Conservation (phyloP, 2,797 vertebrate genomes). For the Arrhamphus sclerolepis region DNA sequence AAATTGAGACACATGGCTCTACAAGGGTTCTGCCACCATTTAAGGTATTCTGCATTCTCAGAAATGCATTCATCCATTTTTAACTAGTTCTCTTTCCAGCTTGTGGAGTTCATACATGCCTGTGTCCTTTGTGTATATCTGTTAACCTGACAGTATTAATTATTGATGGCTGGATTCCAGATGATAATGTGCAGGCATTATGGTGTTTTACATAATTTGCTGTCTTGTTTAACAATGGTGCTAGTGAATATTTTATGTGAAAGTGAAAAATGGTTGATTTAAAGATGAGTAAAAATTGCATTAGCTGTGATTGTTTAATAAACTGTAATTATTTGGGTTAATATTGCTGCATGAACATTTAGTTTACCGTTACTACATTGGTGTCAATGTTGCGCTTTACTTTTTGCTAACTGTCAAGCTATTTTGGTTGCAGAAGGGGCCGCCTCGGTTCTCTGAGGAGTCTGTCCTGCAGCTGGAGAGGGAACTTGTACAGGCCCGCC, state of each 20-base stretch:
- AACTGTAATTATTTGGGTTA: neutral
- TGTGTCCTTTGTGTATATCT: slow-evolving; percentile 19
- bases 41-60: slow-evolving; percentile 27
- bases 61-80: slow-evolving; percentile 59
- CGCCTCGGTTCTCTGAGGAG: slow-evolving; percentile 91
- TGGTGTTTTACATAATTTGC: slow-evolving; percentile 71
- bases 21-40: slow-evolving; percentile 29
- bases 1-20: slow-evolving; percentile 50
- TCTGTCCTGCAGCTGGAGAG: slow-evolving; percentile 93
- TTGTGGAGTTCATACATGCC: slow-evolving; percentile 44
- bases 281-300: neutral
- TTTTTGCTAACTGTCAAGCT: neutral
- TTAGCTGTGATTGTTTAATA: neutral
- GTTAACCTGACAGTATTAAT: slow-evolving; percentile 47
- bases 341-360: neutral
- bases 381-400: neutral
- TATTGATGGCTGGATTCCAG: slow-evolving; percentile 68
- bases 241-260: slow-evolving; percentile 59
- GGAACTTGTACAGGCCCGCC: slow-evolving; percentile 93
- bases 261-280: slow-evolving; percentile 30
- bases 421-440: slow-evolving; percentile 85
- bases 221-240: slow-evolving; percentile 40
- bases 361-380: slow-evolving; percentile 1
- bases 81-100: slow-evolving; percentile 37
- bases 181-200: slow-evolving; percentile 53